phyloP scores from a whole-genome alignment of 92 coral and sea anemone species.

The Actinernus sp. region DNA sequence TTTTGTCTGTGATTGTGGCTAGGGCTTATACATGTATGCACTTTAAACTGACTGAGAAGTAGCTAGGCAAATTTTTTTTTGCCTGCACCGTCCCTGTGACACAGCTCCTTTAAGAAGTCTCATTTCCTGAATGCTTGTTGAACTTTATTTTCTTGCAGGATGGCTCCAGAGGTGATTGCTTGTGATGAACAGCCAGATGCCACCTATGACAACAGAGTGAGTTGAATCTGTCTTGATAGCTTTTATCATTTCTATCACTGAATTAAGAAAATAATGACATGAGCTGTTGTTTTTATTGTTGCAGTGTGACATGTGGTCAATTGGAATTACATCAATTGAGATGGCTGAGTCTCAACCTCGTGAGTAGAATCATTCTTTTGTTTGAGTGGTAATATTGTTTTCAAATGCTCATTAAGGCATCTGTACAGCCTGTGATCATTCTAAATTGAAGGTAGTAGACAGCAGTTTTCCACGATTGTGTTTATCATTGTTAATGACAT shows the following conservation, averaged over 20 bases:
- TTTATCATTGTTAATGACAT: too few relatives aligned
- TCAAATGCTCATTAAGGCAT: too few relatives aligned
- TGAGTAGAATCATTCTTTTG: too few relatives aligned
- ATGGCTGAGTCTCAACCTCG: constrained; percentile 99
- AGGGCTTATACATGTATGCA: too few relatives aligned
- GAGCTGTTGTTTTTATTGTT: constrained; percentile 25
- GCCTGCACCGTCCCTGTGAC: not conserved
- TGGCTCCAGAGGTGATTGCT: constrained; percentile 99
- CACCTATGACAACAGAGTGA: constrained; percentile 98
- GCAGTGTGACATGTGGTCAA: constrained; percentile 98
- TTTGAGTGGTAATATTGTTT: too few relatives aligned
- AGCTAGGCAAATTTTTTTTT: not conserved
- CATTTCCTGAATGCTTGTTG: not conserved
- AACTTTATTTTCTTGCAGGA: constrained; percentile 67
- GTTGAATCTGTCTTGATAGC: not conserved
- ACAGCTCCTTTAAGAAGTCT: not conserved
- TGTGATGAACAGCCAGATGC: constrained; percentile 99
- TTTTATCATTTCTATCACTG: not conserved
- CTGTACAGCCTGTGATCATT: too few relatives aligned
- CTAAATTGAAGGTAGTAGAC: too few relatives aligned
- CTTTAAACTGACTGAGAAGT: too few relatives aligned
- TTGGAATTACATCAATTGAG: constrained; percentile 97
- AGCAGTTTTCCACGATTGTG: too few relatives aligned
- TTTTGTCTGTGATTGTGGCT: too few relatives aligned
- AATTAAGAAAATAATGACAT: constrained; percentile 1